Evolutionary conservation across 1,140 invertebrate genomes (phyloP).

Genomic region (Caerostris extrusa): DNA sequence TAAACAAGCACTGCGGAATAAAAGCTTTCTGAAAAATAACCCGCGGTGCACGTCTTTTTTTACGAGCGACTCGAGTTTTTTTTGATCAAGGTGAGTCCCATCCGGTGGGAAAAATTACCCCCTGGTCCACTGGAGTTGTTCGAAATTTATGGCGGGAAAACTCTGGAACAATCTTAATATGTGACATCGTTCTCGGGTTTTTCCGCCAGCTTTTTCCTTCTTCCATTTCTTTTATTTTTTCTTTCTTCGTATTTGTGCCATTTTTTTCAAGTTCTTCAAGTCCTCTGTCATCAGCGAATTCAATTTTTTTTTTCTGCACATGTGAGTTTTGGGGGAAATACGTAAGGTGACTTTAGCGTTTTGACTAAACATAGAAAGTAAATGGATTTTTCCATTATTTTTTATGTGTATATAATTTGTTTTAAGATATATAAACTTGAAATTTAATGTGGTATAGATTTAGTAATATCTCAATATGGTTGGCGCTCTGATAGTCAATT

Average conservation of each 20-base stretch:
- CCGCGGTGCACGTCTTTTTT: background rate
- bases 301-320: background rate
- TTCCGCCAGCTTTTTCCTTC: background rate
- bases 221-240: background rate
- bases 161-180: constrained; percentile 46
- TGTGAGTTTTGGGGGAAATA: background rate
- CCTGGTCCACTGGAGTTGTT: background rate
- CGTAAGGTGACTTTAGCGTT: background rate
- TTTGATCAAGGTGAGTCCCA: background rate
- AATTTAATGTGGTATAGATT: no score
- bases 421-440: no score
- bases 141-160: constrained; percentile 7
- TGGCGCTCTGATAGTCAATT: no score
- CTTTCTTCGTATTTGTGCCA: background rate
- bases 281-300: background rate
- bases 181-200: constrained; percentile 17
- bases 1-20: background rate
- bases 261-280: constrained; percentile 36
- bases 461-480: no score
- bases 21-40: background rate
- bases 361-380: background rate
- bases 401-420: no score
- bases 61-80: background rate
- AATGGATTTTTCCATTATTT: background rate
- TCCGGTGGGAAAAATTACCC: constrained; percentile 15